Evolutionary conservation across 2,113 vertebrate genomes (phyloP).

Genomic region (Strix aluco): DNA sequence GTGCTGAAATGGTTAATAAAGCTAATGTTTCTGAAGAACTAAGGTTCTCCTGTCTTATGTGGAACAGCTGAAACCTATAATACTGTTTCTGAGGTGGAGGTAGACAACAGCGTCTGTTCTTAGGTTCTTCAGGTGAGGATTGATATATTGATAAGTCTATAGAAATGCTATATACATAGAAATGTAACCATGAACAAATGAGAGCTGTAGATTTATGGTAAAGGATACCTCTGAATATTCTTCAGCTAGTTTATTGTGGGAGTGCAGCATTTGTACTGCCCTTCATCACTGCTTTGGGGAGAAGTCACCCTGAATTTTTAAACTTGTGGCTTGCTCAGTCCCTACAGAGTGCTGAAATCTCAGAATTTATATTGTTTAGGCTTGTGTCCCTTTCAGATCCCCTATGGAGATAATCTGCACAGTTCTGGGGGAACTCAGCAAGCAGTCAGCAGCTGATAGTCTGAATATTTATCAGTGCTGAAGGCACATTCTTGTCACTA

Average conservation of each 20-base stretch:
- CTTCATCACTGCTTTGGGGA: background rate
- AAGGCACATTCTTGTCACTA: background rate
- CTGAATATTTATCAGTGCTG: background rate
- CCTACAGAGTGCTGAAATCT: background rate
- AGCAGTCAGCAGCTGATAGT: background rate
- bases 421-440: background rate
- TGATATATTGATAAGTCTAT: background rate
- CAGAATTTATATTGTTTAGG: background rate
- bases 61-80: background rate
- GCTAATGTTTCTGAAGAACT: background rate
- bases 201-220: background rate
- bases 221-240: background rate
- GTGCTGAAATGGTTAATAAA: background rate
- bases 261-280: background rate
- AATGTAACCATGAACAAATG: background rate
- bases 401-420: background rate
- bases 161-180: background rate
- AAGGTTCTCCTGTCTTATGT: background rate
- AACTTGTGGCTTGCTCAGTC: background rate
- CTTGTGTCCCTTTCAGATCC: background rate
- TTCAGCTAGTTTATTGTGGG: background rate
- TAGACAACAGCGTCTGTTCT: background rate
- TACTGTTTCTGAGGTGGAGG: background rate
- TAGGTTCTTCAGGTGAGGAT: background rate
- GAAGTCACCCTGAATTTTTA: background rate